These are phyloP conservation scores for Serripes groenlandicus DNA, from an alignment of 2,888 invertebrate genomes.

Conservation along the genomic window DNA sequence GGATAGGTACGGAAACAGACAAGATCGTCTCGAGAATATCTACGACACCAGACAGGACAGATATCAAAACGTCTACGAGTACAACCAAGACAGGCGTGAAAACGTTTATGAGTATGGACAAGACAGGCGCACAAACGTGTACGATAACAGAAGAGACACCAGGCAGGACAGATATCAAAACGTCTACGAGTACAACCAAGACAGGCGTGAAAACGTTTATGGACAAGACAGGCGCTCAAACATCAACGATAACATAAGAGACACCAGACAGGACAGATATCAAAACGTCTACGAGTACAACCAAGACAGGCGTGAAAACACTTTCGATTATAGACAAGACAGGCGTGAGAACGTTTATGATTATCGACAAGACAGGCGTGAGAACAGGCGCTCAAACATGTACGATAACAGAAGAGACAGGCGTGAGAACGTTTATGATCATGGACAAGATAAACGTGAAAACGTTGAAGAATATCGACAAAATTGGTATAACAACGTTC, in stretches of 20 bases:
- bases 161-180: too few species aligned
- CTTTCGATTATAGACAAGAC: background rate
- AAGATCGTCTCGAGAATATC: background rate
- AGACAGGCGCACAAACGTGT: background rate
- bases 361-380: background rate
- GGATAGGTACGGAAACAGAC: background rate
- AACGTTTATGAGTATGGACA: background rate
- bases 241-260: background rate
- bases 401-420: background rate
- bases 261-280: constrained; percentile 1
- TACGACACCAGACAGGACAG: constrained; percentile 3
- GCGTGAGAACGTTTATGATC: background rate
- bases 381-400: background rate
- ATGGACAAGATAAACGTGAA: background rate
- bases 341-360: background rate
- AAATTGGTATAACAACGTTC: too few species aligned
- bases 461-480: too few species aligned
- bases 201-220: background rate
- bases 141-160: background rate
- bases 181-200: background rate
- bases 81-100: background rate
- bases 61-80: background rate
- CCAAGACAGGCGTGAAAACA: background rate
- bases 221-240: background rate
- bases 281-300: background rate